Evolutionary conservation across 2,888 invertebrate species (phyloP).

Genomic region (Gari tellinella): DNA sequence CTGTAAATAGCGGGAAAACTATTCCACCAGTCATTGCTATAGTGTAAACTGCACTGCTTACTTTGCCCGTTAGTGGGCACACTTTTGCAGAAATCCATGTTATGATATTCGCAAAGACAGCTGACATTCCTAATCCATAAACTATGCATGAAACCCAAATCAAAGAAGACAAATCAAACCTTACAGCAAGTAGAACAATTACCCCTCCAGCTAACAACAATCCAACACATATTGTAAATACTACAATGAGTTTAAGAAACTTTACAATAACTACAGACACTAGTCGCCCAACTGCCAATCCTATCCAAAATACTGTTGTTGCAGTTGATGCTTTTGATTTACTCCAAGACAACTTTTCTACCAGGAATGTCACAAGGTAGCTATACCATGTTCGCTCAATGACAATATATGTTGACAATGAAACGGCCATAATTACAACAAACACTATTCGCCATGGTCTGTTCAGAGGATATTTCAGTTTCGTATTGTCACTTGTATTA

Average conservation of each 20-base stretch:
- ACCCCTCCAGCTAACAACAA: slow-evolving; percentile 49
- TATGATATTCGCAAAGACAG: slow-evolving; percentile 84
- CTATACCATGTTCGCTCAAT: slow-evolving; percentile 84
- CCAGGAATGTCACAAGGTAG: slow-evolving; percentile 81
- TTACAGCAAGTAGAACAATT: slow-evolving; percentile 50
- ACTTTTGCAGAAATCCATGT: slow-evolving; percentile 83
- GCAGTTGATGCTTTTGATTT: slow-evolving; percentile 79
- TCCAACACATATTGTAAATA: slow-evolving; percentile 76
- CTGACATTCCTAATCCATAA: slow-evolving; percentile 83
- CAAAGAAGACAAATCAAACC: slow-evolving; percentile 32
- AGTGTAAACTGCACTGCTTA: slow-evolving; percentile 82
- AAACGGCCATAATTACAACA: slow-evolving; percentile 2
- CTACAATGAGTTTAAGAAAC: slow-evolving; percentile 76
- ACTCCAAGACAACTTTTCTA: slow-evolving; percentile 77
- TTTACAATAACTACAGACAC: slow-evolving; percentile 82
- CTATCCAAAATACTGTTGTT: slow-evolving; percentile 84
- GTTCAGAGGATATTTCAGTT: slow-evolving; percentile 7
- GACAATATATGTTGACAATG: slow-evolving; percentile 13
- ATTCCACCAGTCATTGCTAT: slow-evolving; percentile 84
- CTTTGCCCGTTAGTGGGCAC: slow-evolving; percentile 82
- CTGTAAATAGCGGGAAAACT: slow-evolving; percentile 81
- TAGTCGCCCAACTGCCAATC: slow-evolving; percentile 82
- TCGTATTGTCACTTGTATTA: not conserved
- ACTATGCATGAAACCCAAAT: slow-evolving; percentile 81
- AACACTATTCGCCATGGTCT: slow-evolving; percentile 16